phyloP scores from a whole-genome alignment of 2,797 vertebrate genomes.

The Hoplostethus atlanticus region DNA sequence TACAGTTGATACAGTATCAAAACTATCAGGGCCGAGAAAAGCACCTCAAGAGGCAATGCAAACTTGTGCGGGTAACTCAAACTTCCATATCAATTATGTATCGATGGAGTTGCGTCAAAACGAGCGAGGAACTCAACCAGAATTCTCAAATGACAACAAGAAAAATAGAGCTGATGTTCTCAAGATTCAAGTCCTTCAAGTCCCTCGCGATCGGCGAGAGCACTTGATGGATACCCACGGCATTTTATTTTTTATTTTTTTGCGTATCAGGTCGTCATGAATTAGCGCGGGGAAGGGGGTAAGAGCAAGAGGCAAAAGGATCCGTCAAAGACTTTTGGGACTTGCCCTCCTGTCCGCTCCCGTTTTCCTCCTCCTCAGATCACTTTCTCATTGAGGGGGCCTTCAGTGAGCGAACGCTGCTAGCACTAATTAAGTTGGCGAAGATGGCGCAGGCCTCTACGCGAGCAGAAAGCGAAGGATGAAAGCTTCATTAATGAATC shows the following conservation, averaged over 20 bases:
- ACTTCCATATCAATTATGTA: slow-evolving; percentile 58
- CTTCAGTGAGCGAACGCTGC: slow-evolving; percentile 55
- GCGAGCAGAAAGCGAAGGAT: slow-evolving; percentile 54
- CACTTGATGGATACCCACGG: slow-evolving; percentile 24
- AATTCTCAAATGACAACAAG: slow-evolving; percentile 13
- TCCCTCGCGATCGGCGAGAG: slow-evolving; percentile 37
- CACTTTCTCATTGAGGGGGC: slow-evolving; percentile 36
- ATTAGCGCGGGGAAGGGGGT: slow-evolving; percentile 3
- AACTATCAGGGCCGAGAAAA: slow-evolving; percentile 50
- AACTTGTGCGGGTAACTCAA: slow-evolving; percentile 48
- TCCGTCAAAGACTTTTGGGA: slow-evolving; percentile 57
- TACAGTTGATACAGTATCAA: slow-evolving; percentile 50
- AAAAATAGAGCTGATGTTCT: not conserved
- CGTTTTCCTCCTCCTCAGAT: slow-evolving; percentile 54
- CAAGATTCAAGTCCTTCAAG: not conserved
- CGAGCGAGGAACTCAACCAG: slow-evolving; percentile 7
- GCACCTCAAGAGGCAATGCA: slow-evolving; percentile 34
- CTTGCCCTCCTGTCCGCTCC: slow-evolving; percentile 48
- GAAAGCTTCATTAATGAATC: slow-evolving; percentile 74
- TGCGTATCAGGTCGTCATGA: slow-evolving; percentile 28
- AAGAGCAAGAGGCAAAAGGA: slow-evolving; percentile 20
- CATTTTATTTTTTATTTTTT: slow-evolving; percentile 10
- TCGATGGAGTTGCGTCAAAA: slow-evolving; percentile 17
- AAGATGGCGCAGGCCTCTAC: slow-evolving; percentile 46
- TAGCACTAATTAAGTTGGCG: slow-evolving; percentile 67